Conservation (phyloP, 2,113 vertebrate genomes). For the Tichodroma muraria region DNA sequence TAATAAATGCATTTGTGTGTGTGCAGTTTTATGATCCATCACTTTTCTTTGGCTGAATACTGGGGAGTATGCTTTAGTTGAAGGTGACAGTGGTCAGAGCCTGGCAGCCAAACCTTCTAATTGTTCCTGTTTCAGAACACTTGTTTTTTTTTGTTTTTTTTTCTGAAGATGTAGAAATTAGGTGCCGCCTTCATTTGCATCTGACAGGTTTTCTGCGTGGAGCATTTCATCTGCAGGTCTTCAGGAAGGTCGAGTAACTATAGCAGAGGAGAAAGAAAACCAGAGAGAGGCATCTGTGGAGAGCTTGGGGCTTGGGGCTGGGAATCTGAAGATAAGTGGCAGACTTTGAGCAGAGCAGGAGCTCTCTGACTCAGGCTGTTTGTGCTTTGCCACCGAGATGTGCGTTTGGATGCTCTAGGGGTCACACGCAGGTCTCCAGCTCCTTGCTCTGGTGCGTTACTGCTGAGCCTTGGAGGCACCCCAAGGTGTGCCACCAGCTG, state of each 20-base stretch:
- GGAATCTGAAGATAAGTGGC: not conserved
- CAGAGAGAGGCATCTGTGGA: not conserved
- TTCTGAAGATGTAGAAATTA: not conserved
- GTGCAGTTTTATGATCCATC: not conserved
- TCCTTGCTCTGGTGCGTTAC: not conserved
- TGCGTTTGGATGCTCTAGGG: not conserved
- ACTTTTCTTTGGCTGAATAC: not conserved
- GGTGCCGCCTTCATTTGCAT: not conserved
- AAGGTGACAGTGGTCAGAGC: not conserved
- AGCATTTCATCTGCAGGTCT: not conserved
- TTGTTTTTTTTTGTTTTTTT: not conserved
- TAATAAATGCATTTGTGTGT: not conserved
- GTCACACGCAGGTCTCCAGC: not conserved
- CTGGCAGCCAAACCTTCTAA: not conserved
- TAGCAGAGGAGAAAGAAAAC: not conserved
- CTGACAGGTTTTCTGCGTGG: not conserved
- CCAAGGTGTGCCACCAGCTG: not conserved
- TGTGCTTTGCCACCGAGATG: not conserved
- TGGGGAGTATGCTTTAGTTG: not conserved
- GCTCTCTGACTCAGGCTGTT: not conserved
- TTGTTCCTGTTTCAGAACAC: not conserved
- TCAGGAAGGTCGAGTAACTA: not conserved
- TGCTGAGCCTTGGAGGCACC: not conserved
- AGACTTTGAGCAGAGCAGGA: not conserved
- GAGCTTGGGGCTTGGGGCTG: not conserved